Base-by-base conservation (phyloP, 1,140 invertebrate genomes). In the Aphidius ervi region DNA sequence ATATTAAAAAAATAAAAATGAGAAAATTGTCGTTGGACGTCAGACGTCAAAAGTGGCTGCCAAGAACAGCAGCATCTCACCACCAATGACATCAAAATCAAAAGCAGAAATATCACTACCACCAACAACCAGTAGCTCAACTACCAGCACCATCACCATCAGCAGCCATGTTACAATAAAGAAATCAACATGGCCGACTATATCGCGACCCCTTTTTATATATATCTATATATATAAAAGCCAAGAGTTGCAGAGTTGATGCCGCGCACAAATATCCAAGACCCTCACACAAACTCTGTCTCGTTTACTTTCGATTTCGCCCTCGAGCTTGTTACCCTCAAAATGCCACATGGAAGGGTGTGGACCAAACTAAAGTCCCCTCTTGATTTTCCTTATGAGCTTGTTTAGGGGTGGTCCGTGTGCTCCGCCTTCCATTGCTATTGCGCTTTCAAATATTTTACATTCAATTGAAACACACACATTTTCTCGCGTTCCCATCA, bases 151-250 rank as follows among this genome's bases (percentile, higher is more conserved):
- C 2, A 31, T 2, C 23, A 74, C 74, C 73, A 77, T 71, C 73
- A 76, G 74, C 75, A 77, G 60, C 60, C 76, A 77, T 75, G 70
- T 71, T 77, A 70, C 69, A 70, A 74, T 73, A 71, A 73, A 74
- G 72, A 74, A 73, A 73, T 74, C 68, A 74, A 71, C 71, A 74
- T 74, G 72, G 72, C 72, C 67, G 70, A 65, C 65, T 16, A 16
- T 56, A 37, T 41, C 47, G 40, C 46, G 46, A 49, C 49, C 37
- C 61, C 54, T 55, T 54, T 39, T 46, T 9, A 8, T 10, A 16
- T 10, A 49, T 53, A 37, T 9, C 6, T 10, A 16, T 10, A 49
- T 53, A 37, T 7, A 39, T 16, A 16, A 16, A 16, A 16, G 16
- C 40, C 42, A 37, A 59, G 39, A 16, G 16, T 16, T 16, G 16